phyloP scores from a whole-genome alignment of 2,797 vertebrate species.

The Lithobates pipiens region DNA sequence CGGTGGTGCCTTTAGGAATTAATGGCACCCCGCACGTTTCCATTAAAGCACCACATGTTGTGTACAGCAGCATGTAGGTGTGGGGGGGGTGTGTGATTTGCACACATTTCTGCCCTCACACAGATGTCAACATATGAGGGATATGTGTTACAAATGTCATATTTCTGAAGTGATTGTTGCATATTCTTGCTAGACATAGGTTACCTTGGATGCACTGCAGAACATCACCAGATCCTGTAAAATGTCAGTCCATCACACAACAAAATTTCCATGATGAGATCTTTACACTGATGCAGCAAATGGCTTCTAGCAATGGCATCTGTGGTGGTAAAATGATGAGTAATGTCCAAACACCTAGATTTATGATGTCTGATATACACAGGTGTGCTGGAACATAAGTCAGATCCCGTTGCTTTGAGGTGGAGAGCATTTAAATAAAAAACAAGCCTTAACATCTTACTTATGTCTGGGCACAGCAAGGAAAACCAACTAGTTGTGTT shows the following conservation, averaged over 20 bases:
- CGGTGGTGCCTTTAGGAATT: too few species aligned
- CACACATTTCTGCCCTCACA: too few species aligned
- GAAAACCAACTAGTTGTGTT: constrained; percentile 7
- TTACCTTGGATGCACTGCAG: too few species aligned
- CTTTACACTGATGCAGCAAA: not conserved
- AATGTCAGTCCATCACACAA: not conserved
- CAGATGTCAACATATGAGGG: too few species aligned
- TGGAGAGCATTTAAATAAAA: not conserved
- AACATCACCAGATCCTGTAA: not conserved
- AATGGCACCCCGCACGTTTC: too few species aligned
- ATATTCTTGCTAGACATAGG: too few species aligned
- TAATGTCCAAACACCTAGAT: constrained; percentile 4
- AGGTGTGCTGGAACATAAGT: constrained; percentile 35
- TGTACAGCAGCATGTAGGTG: too few species aligned
- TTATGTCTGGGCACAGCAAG: not conserved
- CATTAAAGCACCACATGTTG: too few species aligned
- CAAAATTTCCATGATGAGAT: not conserved
- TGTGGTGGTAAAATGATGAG: constrained; percentile 22
- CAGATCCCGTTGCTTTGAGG: constrained; percentile 1
- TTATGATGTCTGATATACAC: constrained; percentile 29
- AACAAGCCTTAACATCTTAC: constrained; percentile 36
- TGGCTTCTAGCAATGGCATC: constrained; percentile 23
- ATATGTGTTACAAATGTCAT: too few species aligned
- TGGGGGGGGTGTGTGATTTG: too few species aligned
- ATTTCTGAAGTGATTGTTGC: too few species aligned